Percentiles rank a stretch among this genome's conserved stretches.
phyloP scores from a whole-genome alignment of 2,888 invertebrate genomes.

The Sceliomorpha sp. region DNA sequence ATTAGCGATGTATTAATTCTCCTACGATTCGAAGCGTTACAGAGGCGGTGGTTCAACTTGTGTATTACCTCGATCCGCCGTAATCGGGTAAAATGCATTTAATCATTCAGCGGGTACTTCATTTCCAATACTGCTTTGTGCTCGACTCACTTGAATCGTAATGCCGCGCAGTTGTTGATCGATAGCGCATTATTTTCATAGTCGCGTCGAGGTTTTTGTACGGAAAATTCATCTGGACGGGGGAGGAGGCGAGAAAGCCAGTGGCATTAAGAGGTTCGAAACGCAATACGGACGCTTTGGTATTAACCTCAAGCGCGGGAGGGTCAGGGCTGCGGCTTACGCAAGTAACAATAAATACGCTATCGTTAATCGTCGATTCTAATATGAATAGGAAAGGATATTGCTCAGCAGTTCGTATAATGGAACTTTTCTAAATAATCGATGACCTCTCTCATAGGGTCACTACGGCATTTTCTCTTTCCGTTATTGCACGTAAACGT shows the following conservation, averaged over 20 bases:
- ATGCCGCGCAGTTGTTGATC: slow-evolving; percentile 7
- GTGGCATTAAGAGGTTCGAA: slow-evolving; percentile 26
- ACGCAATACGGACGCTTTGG: slow-evolving; percentile 26
- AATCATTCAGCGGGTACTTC: slow-evolving; percentile 50
- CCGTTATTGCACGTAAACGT: slow-evolving; percentile 49
- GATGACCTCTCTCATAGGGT: slow-evolving; percentile 71
- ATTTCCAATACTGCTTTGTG: slow-evolving; percentile 22
- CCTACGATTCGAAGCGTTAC: slow-evolving; percentile 37
- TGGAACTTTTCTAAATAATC: slow-evolving; percentile 68
- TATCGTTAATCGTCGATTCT: slow-evolving; percentile 57
- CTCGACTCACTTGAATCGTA: too few species aligned
- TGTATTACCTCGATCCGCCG: slow-evolving; percentile 41
- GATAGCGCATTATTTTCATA: slow-evolving; percentile 13
- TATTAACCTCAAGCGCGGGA: slow-evolving; percentile 42
- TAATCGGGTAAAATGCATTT: slow-evolving; percentile 51
- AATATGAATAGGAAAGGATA: slow-evolving; percentile 64
- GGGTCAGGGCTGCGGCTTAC: slow-evolving; percentile 60
- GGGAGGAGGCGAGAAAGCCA: slow-evolving; percentile 8
- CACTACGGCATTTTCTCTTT: slow-evolving; percentile 63
- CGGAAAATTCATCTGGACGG: slow-evolving; percentile 36
- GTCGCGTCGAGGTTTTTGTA: slow-evolving; percentile 6
- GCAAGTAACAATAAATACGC: slow-evolving; percentile 61
- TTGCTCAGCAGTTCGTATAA: slow-evolving; percentile 71
- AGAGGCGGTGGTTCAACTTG: slow-evolving; percentile 19
- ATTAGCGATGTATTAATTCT: slow-evolving; percentile 51